Base-by-base conservation (phyloP, 2,113 vertebrate species). In the Todiramphus chloris region DNA sequence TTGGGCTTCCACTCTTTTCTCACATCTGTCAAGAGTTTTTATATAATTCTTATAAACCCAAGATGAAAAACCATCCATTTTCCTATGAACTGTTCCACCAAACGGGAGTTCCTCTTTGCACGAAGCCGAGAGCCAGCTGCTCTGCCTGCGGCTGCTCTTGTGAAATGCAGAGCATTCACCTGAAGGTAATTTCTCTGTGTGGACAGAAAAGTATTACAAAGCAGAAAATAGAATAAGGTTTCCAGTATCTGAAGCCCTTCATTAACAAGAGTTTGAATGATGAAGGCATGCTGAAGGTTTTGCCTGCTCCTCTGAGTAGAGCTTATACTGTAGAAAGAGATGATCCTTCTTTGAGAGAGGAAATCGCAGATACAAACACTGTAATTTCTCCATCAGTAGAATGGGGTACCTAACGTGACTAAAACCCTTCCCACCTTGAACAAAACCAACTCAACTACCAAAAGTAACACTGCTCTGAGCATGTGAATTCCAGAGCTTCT, bases 281-380 rank as follows among this genome's bases (percentile, higher is more conserved):
- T 23, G 31, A 78, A 74, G 44, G 24, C 2, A 0, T 11, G 30
- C 76, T 0, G 0, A 1, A 37, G 56, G 81, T 8, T 83, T 75
- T 89, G 51, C 39, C 23, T 5, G 7, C 41, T 55, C 35, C 59
- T 77, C 28, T 4, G 2, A 56, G 55, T 2, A 15, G 18, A 59
- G 27, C 5, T 87, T 0, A 58, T 46, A 6, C 73, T 58, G 55
- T 9, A 24, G 31, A 9, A 78, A 37, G 41, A 66, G 69, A 37
- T 3, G 11, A 50, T 23, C 37, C 37, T 16, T 3, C 37, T 18
- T 3, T 19, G 33, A 35, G 43, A 41, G 31, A 70, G 51, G 68
- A 83, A 59, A 23, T 16, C 8, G 1, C 72, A 92, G 64, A 67
- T 14, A 51, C 2, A 44, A 83, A 28, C 0, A 2, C 78, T 60